Evolutionary conservation across 2,113 vertebrate species (phyloP).

Genomic region (Scortum barcoo): DNA sequence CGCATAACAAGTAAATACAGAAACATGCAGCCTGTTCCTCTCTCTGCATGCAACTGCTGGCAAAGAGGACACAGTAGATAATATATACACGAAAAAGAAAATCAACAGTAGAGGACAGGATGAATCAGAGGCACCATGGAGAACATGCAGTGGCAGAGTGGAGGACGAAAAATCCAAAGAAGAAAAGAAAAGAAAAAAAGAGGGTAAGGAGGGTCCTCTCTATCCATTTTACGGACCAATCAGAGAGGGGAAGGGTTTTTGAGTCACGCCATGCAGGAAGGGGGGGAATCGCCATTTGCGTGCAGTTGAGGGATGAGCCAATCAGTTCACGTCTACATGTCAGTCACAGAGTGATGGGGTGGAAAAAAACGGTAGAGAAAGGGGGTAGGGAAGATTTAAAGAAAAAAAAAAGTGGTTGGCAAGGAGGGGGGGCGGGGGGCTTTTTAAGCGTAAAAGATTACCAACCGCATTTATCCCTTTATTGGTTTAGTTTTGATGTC

Average conservation of each 20-base stretch:
- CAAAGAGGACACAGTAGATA: constrained; percentile 67
- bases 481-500: constrained; percentile 99
- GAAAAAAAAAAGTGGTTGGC: constrained; percentile 74
- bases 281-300: constrained; percentile 86
- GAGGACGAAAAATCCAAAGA: constrained; percentile 53
- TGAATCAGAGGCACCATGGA: constrained; percentile 73
- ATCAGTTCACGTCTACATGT: constrained; percentile 91
- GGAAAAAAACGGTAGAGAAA: constrained; percentile 78
- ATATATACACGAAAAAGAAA: no score
- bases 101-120: constrained; percentile 62
- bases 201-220: constrained; percentile 56
- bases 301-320: constrained; percentile 87
- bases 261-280: constrained; percentile 83
- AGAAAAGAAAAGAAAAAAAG: constrained; percentile 35
- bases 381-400: constrained; percentile 44
- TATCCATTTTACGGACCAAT: constrained; percentile 68
- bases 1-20: constrained; percentile 46
- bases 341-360: constrained; percentile 96
- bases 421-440: constrained; percentile 88
- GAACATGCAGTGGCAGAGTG: constrained; percentile 76
- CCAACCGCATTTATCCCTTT: constrained; percentile 98
- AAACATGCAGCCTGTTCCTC: constrained; percentile 73
- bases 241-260: constrained; percentile 70
- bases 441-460: constrained; percentile 95
- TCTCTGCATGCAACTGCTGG: constrained; percentile 73